phyloP scores from a whole-genome alignment of 92 coral and sea anemone genomes.

The Parazoanthus darwini region DNA sequence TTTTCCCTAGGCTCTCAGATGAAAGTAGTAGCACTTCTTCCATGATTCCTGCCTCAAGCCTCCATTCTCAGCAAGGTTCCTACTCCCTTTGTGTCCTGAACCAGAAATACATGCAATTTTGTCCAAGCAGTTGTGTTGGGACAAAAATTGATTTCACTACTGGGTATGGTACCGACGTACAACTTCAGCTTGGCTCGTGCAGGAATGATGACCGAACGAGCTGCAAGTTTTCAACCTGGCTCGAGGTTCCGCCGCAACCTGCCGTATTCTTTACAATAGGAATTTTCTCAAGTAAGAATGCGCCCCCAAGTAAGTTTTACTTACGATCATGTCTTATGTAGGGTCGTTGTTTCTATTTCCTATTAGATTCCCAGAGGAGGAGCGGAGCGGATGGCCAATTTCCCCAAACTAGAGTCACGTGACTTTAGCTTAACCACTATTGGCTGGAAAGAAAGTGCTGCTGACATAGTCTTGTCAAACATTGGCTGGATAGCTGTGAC shows the following conservation, averaged over 20 bases:
- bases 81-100: background rate
- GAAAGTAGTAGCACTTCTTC: background rate
- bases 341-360: background rate
- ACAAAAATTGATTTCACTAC: background rate
- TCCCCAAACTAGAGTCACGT: slow-evolving; percentile 72
- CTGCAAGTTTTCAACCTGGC: slow-evolving; percentile 7
- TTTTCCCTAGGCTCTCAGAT: background rate
- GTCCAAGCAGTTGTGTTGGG: slow-evolving; percentile 20
- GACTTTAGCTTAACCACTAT: slow-evolving; percentile 73
- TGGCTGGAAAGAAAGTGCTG: slow-evolving; percentile 94
- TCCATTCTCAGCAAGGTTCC: background rate
- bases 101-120: background rate
- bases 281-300: too few relatives aligned
- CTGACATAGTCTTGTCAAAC: slow-evolving; percentile 86
- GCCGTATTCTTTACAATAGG: too few relatives aligned
- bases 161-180: background rate
- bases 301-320: too few relatives aligned
- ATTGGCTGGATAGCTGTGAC: slow-evolving; percentile 96
- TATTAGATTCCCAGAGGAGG: slow-evolving; percentile 73
- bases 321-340: background rate
- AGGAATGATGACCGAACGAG: background rate
- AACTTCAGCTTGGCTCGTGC: slow-evolving; percentile 26
- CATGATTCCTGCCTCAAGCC: background rate
- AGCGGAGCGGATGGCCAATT: slow-evolving; percentile 75
- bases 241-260: background rate